Base-by-base conservation (phyloP, 2,797 vertebrate genomes). In the Pseudochirops cupreus region DNA sequence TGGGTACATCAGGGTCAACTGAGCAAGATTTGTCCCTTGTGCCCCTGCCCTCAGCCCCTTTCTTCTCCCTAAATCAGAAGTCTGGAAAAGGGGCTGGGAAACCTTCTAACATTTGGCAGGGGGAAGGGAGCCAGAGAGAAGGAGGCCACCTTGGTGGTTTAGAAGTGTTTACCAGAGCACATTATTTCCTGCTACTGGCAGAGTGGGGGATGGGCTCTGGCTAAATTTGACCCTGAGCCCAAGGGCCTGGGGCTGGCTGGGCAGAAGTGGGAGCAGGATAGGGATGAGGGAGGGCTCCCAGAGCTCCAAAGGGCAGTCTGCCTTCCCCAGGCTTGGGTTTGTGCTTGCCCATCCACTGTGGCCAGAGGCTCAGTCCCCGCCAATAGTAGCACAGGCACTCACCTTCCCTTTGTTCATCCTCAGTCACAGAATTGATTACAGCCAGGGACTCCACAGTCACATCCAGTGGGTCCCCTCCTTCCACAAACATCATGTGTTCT, bases 371-470 rank as follows among this genome's bases (percentile, higher is more conserved):
- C 11, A 39, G 6, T 91, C 46, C 6, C 21, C 28, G 1, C 28
- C 57, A 58, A 11, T 28, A 58, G 57, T 28, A 14, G 7, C 39
- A 50, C 0, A 56, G 13, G 11, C 21, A 18, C 96, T 92, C 97
- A 99, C 99, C 99, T 98, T 97, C 96, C 39, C 3, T 46, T 92
- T 62, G 92, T 46, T 95, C 98, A 92, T 98, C 94, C 1, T 92
- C 90, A 74, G 96, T 94, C 1, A 54, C 21, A 96, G 96, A 0
- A 1, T 95, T 4, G 11, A 97, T 97, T 10, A 98, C 98, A 11
- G 99, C 98, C 95, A 99, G 97, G 28, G 99, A 99, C 97, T 99
- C 99, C 18, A 99, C 31, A 0, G 99, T 98, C 92, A 99, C 99
- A 0, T 98, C 98, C 56, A 99, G 98, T 0, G 97, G 98, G 95